phyloP scores from a whole-genome alignment of 2,797 vertebrate genomes.

The Harpagifer antarcticus region DNA sequence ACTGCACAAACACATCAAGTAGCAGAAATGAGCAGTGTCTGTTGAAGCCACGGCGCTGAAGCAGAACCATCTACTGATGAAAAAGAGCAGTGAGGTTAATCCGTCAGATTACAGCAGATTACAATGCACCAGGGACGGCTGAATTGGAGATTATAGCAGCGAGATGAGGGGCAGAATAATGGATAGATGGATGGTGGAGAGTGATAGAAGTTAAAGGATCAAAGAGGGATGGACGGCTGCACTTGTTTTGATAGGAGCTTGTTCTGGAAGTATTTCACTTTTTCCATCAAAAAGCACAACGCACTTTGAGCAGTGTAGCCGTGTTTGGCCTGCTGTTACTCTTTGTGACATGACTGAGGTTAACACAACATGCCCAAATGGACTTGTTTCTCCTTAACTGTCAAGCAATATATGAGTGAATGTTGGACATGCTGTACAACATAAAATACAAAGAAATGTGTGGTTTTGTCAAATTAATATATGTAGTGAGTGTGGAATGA shows the following conservation, averaged over 20 bases:
- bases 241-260: slow-evolving; percentile 15
- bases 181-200: slow-evolving; percentile 40
- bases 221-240: slow-evolving; percentile 27
- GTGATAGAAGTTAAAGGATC: slow-evolving; percentile 59
- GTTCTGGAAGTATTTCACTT: slow-evolving; percentile 3
- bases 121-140: slow-evolving; percentile 67
- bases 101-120: slow-evolving; percentile 82
- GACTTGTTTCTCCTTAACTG: neutral
- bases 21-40: slow-evolving; percentile 28
- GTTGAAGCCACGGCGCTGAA: slow-evolving; percentile 44
- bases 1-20: neutral
- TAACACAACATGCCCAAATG: neutral
- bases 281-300: slow-evolving; percentile 1
- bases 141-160: slow-evolving; percentile 68
- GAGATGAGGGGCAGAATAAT: slow-evolving; percentile 67
- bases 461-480: neutral
- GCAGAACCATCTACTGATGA: slow-evolving; percentile 64
- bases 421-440: neutral
- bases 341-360: slow-evolving; percentile 7
- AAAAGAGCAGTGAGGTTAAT: slow-evolving; percentile 76
- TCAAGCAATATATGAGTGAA: neutral
- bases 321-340: slow-evolving; percentile 7
- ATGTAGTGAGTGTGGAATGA: neutral
- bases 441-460: neutral
- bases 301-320: neutral